Conservation (phyloP, 2,113 vertebrate species). For the Cynoglossus semilaevis region DNA sequence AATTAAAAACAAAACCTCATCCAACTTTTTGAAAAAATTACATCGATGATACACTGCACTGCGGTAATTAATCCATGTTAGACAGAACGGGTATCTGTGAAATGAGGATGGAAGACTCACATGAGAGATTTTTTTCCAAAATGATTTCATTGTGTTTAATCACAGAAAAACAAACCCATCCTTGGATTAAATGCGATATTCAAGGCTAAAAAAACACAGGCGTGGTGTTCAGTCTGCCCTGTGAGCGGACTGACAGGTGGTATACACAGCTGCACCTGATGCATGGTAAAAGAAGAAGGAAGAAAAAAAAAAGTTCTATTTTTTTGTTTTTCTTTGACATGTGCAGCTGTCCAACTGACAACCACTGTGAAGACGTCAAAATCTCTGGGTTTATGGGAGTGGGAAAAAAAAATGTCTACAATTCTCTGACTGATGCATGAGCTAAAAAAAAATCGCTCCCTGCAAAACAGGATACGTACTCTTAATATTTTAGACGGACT, state of each 20-base stretch:
- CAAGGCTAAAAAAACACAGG: conserved; percentile 1
- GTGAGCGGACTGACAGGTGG: conserved; percentile 12
- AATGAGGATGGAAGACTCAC: too few species aligned
- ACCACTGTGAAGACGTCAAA: conserved; percentile 25
- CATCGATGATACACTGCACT: too few species aligned
- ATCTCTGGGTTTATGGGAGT: not conserved
- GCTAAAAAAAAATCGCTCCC: not conserved
- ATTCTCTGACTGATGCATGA: conserved; percentile 5
- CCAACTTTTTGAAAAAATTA: too few species aligned
- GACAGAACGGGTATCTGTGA: too few species aligned
- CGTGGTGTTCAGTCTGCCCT: conserved; percentile 16
- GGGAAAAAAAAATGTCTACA: not conserved
- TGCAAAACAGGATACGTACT: not conserved
- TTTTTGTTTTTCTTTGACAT: conserved; percentile 25
- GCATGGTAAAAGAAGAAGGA: not conserved
- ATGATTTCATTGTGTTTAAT: too few species aligned
- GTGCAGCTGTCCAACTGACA: conserved; percentile 6
- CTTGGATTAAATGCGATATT: too few species aligned
- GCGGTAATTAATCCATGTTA: too few species aligned
- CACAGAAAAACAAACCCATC: too few species aligned
- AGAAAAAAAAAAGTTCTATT: conserved; percentile 6
- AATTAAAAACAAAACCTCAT: too few species aligned
- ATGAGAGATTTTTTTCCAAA: too few species aligned
- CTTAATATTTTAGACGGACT: conserved; percentile 17
- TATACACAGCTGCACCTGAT: conserved; percentile 27